Evolutionary conservation across 2,888 invertebrate genomes (phyloP).

Genomic region (Frankliniella intonsa): DNA sequence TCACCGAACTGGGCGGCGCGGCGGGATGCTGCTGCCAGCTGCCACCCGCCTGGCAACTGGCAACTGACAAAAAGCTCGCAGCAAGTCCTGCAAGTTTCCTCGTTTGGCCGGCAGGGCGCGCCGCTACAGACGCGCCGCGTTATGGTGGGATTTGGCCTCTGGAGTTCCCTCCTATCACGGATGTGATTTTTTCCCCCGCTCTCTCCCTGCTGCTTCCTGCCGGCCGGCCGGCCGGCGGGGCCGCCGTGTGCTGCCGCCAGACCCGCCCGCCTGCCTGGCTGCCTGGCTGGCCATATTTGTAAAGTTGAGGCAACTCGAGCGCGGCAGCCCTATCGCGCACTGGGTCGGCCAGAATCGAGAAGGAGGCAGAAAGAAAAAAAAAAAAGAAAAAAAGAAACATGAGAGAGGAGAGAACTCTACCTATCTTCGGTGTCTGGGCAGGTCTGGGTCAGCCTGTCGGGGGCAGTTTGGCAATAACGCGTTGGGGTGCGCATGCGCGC

Average conservation of each 20-base stretch:
- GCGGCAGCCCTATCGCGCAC: too few species aligned
- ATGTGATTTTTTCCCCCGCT: not conserved
- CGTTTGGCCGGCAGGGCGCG: not conserved
- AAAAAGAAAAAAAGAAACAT: not conserved
- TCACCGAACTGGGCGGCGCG: too few species aligned
- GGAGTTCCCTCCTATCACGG: not conserved
- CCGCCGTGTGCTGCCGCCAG: not conserved
- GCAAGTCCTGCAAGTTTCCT: slow-evolving; percentile 19
- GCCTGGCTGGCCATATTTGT: slow-evolving; percentile 7
- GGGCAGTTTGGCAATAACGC: too few species aligned
- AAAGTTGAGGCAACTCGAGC: not conserved
- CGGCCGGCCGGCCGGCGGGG: not conserved
- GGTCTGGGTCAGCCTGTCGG: too few species aligned
- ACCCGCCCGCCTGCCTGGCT: not conserved
- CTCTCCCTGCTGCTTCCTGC: not conserved
- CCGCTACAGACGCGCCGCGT: not conserved
- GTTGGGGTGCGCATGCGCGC: too few species aligned
- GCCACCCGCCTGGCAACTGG: too few species aligned
- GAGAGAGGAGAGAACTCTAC: not conserved
- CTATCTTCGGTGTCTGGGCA: too few species aligned
- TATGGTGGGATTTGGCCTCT: not conserved
- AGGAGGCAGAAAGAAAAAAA: not conserved
- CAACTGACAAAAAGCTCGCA: not conserved
- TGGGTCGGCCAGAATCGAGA: not conserved
- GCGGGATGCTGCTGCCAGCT: too few species aligned